Percentiles rank a stretch among this genome's conserved stretches.
phyloP scores from a whole-genome alignment of 1,140 invertebrate species.

The Drosophila insularis region DNA sequence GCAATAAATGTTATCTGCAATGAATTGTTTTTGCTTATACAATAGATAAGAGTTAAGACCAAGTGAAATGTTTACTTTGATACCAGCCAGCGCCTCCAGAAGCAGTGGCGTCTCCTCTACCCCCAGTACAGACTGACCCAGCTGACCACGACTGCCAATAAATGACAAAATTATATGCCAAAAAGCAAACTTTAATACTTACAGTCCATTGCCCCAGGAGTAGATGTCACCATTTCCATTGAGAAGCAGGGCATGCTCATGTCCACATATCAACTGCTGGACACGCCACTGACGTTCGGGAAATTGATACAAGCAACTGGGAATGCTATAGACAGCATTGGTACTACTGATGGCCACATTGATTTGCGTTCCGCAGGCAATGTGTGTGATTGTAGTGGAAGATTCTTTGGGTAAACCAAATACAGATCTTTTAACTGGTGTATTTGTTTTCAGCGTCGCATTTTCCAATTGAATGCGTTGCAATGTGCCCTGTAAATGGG shows the following conservation, averaged over 20 bases:
- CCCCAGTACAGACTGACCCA: conserved; percentile 89
- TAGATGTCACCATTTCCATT: conserved; percentile 89
- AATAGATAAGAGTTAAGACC: conserved; percentile 26
- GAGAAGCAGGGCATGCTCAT: conserved; percentile 90
- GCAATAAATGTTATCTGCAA: conserved; percentile 85
- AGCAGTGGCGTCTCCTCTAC: conserved; percentile 85
- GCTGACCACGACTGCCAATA: conserved; percentile 89
- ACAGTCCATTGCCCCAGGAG: conserved; percentile 92
- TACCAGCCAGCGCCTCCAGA: conserved; percentile 88
- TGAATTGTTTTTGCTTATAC: conserved; percentile 13
- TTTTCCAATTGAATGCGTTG: conserved; percentile 57
- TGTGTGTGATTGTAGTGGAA: conserved; percentile 63
- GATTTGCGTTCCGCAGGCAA: conserved; percentile 82
- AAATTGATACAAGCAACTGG: conserved; percentile 84
- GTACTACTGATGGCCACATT: conserved; percentile 83
- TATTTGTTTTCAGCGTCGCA: conserved; percentile 13
- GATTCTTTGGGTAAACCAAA: conserved; percentile 51
- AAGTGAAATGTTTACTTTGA: conserved; percentile 83
- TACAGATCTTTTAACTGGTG: conserved; percentile 52
- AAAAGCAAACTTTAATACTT: conserved; percentile 59
- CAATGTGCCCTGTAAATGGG: conserved; percentile 38
- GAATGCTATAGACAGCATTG: conserved; percentile 85
- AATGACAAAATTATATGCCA: too few species aligned
- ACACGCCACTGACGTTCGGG: conserved; percentile 83
- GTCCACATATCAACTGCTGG: conserved; percentile 88